Evolutionary conservation across 1,140 invertebrate species (phyloP).

Genomic region (Pollicipes pollicipes): DNA sequence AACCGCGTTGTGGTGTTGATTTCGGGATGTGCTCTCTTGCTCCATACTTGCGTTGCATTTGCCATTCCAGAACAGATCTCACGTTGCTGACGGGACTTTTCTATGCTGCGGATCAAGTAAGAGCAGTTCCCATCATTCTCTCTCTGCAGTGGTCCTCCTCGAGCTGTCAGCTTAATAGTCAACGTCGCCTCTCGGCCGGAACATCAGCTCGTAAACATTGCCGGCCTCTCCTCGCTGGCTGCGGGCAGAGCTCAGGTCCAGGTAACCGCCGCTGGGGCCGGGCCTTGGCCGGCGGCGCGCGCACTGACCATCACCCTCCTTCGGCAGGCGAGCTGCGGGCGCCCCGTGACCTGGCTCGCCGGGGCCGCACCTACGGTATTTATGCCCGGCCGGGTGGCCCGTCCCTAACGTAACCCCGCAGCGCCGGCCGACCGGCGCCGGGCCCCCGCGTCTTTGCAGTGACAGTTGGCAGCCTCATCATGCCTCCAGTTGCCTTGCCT

Average conservation of each 20-base stretch:
- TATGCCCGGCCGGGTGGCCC: neutral
- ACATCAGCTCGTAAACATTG: neutral
- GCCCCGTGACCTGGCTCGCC: neutral
- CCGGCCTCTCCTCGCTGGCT: neutral
- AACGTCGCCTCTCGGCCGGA: neutral
- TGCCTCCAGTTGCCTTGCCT: no score
- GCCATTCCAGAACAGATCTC: neutral
- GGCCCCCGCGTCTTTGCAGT: no score
- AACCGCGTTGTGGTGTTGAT: no score
- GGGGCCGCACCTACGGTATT: neutral
- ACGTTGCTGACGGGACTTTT: neutral
- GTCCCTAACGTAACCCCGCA: neutral
- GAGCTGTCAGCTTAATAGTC: neutral
- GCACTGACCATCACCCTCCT: neutral
- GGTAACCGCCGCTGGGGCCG: no score
- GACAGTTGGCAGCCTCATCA: no score
- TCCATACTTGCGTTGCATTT: no score
- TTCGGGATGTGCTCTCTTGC: no score
- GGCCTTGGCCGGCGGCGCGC: no score
- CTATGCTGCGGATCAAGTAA: neutral
- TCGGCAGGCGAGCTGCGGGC: neutral
- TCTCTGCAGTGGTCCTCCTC: neutral
- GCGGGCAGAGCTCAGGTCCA: no score
- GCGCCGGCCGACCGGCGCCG: no score
- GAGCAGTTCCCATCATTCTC: neutral